These are phyloP conservation scores for Polydrusus pterygomalis DNA, from an alignment of 2,888 invertebrate genomes.

Conservation along the genomic window DNA sequence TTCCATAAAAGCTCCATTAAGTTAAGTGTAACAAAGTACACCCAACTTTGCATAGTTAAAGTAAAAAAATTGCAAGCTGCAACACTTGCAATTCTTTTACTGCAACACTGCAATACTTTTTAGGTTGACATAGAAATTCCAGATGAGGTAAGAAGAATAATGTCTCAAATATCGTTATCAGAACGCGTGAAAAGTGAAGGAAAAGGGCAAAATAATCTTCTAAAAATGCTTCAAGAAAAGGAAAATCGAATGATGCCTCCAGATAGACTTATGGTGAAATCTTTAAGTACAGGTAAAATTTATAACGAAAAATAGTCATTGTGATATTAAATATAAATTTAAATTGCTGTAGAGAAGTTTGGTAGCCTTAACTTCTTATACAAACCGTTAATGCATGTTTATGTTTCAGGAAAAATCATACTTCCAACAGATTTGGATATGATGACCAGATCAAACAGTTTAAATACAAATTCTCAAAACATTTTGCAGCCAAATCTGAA, in stretches of 20 bases:
- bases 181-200: conserved; percentile 71
- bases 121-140: conserved; percentile 80
- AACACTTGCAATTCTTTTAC: too few relatives aligned
- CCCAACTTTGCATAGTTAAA: too few relatives aligned
- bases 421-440: conserved; percentile 59
- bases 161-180: conserved; percentile 77
- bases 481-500: conserved; percentile 47
- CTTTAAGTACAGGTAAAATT: conserved; percentile 65
- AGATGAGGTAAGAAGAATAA: conserved; percentile 82
- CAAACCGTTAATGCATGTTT: too few relatives aligned
- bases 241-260: conserved; percentile 59
- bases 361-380: too few relatives aligned
- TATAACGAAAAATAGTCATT: not conserved
- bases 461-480: conserved; percentile 61
- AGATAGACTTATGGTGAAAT: conserved; percentile 68
- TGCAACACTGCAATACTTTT: not conserved
- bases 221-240: conserved; percentile 66
- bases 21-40: too few relatives aligned
- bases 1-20: too few relatives aligned
- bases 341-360: too few relatives aligned
- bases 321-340: not conserved
- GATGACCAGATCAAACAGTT: conserved; percentile 64
- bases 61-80: too few relatives aligned
- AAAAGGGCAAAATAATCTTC: conserved; percentile 62
- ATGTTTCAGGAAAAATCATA: conserved; percentile 61